Evolutionary conservation across 2,888 invertebrate species (phyloP).

Genomic region (Neuroscelio doddi): DNA sequence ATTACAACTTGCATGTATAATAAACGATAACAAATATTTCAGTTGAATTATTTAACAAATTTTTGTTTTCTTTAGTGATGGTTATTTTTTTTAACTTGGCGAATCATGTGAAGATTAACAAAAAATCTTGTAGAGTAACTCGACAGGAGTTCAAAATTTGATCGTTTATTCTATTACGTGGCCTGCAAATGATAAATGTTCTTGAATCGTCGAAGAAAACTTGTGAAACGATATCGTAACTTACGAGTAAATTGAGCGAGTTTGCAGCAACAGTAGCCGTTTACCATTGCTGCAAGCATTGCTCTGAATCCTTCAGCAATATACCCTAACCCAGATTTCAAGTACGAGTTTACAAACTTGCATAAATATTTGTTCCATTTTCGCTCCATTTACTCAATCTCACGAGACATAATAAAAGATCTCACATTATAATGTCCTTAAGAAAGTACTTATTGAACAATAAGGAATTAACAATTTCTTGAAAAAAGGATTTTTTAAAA

Average conservation of each 20-base stretch:
- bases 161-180: conserved; percentile 46
- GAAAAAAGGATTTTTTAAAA: too few species aligned
- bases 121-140: conserved; percentile 17
- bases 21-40: too few species aligned
- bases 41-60: too few species aligned
- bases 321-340: conserved; percentile 9
- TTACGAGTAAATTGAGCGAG: conserved; percentile 49
- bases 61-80: too few species aligned
- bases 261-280: conserved; percentile 37
- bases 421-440: neutral
- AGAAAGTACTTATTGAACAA: too few species aligned
- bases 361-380: conserved; percentile 51
- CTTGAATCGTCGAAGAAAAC: conserved; percentile 32
- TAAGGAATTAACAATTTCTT: too few species aligned
- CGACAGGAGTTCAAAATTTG: conserved; percentile 26
- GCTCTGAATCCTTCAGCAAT: conserved; percentile 11
- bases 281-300: conserved; percentile 26
- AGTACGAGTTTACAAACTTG: conserved; percentile 45
- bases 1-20: too few species aligned
- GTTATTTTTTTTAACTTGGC: too few species aligned
- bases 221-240: conserved; percentile 40
- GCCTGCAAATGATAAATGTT: conserved; percentile 43
- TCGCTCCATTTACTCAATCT: conserved; percentile 46
- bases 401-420: conserved; percentile 16
- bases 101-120: conserved; percentile 7